phyloP scores from a whole-genome alignment of 1,140 invertebrate species.

The Cotesia glomerata region DNA sequence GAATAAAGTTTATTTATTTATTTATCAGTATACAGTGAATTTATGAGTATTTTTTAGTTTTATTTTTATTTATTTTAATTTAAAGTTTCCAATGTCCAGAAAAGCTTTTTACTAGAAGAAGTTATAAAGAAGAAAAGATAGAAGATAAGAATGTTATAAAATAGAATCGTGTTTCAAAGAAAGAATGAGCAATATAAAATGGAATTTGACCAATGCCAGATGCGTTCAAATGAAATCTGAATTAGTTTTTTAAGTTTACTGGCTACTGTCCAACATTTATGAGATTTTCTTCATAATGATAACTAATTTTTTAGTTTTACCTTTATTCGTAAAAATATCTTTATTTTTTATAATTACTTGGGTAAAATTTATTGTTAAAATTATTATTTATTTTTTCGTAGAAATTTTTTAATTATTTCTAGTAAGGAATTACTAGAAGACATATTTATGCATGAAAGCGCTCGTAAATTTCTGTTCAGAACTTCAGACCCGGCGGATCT shows the following conservation, averaged over 20 bases:
- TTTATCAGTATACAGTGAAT: not conserved
- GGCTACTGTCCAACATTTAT: not conserved
- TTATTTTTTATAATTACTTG: not conserved
- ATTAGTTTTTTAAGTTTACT: constrained; percentile 8
- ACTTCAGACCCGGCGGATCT: not conserved
- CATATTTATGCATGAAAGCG: constrained; percentile 3
- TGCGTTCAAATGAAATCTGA: not conserved
- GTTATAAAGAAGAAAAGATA: not conserved
- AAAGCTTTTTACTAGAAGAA: not conserved
- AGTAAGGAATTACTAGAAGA: not conserved
- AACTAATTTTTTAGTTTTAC: not conserved
- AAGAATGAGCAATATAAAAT: constrained; percentile 14
- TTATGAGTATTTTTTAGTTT: not conserved
- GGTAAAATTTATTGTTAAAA: not conserved
- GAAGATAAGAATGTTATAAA: constrained; percentile 4
- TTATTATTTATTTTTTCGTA: not conserved
- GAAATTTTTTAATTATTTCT: not conserved
- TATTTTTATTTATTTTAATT: not conserved
- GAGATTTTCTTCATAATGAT: not conserved
- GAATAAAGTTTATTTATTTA: no score
- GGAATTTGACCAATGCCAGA: constrained; percentile 16
- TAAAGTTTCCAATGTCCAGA: not conserved
- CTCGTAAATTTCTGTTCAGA: constrained; percentile 17
- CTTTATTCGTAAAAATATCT: not conserved
- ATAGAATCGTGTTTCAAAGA: constrained; percentile 17